Evolutionary conservation across 2,113 vertebrate species (phyloP).

Genomic region (Engystomops pustulosus): DNA sequence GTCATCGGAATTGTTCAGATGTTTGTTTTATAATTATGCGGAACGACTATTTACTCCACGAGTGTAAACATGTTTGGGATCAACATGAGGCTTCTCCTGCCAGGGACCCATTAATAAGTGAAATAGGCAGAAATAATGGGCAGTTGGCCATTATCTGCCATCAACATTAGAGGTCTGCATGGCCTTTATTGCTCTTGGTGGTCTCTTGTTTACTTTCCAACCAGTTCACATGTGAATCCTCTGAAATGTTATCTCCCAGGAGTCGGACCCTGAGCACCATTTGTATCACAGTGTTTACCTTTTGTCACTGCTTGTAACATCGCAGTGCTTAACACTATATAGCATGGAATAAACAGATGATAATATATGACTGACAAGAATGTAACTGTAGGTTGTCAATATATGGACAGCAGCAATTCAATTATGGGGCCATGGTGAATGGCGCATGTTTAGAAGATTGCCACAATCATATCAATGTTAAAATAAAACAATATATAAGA

Average conservation of each 20-base stretch:
- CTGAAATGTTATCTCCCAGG: constrained; percentile 21
- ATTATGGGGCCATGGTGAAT: background rate
- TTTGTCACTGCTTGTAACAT: constrained; percentile 31
- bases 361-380: constrained; percentile 21
- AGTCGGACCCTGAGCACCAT: background rate
- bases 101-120: background rate
- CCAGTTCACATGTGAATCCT: constrained; percentile 24
- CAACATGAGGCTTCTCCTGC: background rate
- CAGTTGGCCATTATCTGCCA: background rate
- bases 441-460: background rate
- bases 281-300: constrained; percentile 22
- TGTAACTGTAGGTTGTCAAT: background rate
- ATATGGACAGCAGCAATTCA: background rate
- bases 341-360: constrained; percentile 8
- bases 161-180: background rate
- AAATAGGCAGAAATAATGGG: background rate
- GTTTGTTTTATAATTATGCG: background rate
- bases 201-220: constrained; percentile 12
- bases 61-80: constrained; percentile 10
- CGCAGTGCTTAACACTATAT: background rate
- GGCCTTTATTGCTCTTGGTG: background rate
- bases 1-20: background rate
- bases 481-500: too few relatives aligned
- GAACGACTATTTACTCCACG: too few relatives aligned
- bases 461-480: background rate